A percentile compares a stretch with the other conserved stretches of the same genome.
Evolutionary conservation across 2,888 invertebrate genomes (phyloP).

Genomic region (Hyles lineata): DNA sequence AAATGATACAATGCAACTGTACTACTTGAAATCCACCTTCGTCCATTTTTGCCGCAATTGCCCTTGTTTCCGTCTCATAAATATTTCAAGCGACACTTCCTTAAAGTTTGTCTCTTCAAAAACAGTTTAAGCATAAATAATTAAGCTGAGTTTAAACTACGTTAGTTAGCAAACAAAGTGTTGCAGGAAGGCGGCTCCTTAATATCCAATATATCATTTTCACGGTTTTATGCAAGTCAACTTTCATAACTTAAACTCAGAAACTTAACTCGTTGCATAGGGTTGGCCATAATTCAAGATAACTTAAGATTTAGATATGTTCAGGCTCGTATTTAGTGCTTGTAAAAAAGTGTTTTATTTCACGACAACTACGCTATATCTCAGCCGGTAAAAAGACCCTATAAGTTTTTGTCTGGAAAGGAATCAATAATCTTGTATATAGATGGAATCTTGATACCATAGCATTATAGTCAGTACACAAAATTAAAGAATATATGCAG

Average conservation of each 20-base stretch:
- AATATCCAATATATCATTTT: slow-evolving; percentile 60
- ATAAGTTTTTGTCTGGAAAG: no score
- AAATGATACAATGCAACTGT: not conserved
- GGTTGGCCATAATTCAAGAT: slow-evolving; percentile 65
- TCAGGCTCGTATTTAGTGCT: slow-evolving; percentile 11
- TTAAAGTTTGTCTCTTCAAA: slow-evolving; percentile 4
- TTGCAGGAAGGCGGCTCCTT: slow-evolving; percentile 33
- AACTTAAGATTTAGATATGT: slow-evolving; percentile 68
- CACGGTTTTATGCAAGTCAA: slow-evolving; percentile 60
- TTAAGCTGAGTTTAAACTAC: slow-evolving; percentile 24
- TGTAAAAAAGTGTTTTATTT: not conserved
- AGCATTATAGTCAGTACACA: no score
- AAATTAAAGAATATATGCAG: no score
- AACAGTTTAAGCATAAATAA: slow-evolving; percentile 29
- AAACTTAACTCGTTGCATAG: slow-evolving; percentile 68
- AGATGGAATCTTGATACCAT: no score
- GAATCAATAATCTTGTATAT: no score
- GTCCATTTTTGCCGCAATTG: not conserved
- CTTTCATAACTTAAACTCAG: slow-evolving; percentile 59
- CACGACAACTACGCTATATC: not conserved
- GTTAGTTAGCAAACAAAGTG: slow-evolving; percentile 25
- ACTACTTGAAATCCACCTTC: not conserved
- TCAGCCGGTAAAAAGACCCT: no score
- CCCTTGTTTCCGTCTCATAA: not conserved
- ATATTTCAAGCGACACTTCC: not conserved